Conservation (phyloP, 1,140 invertebrate genomes). For the Galendromus occidentalis region DNA sequence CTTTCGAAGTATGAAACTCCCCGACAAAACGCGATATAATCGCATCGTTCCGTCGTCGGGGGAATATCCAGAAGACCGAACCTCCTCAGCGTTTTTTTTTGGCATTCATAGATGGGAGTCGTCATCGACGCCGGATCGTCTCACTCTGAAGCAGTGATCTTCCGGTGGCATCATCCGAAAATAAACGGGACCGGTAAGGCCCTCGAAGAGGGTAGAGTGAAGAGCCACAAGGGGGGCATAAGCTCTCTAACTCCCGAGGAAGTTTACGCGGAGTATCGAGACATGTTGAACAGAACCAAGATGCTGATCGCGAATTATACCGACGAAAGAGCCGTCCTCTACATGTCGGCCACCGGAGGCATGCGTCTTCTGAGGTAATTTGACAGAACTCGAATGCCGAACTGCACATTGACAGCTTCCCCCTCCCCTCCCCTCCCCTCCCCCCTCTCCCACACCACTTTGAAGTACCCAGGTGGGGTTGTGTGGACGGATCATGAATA, state of each 20-base stretch:
- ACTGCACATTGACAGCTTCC: too few species aligned
- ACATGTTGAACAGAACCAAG: slow-evolving; percentile 20
- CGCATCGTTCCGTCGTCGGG: background rate
- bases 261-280: slow-evolving; percentile 16
- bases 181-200: slow-evolving; percentile 31
- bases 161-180: slow-evolving; percentile 32
- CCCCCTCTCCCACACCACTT: background rate
- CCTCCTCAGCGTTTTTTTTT: background rate
- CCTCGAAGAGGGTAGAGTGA: slow-evolving; percentile 22
- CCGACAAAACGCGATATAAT: too few species aligned
- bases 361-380: slow-evolving; percentile 34
- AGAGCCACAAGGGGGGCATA: too few species aligned
- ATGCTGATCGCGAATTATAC: slow-evolving; percentile 25
- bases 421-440: too few species aligned
- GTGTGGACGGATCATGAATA: too few species aligned
- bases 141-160: slow-evolving; percentile 32
- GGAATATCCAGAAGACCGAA: background rate
- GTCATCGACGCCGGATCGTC: slow-evolving; percentile 37
- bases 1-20: background rate
- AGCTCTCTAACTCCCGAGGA: too few species aligned
- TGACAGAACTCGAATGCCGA: too few species aligned
- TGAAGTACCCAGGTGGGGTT: too few species aligned
- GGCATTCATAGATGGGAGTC: slow-evolving; percentile 31
- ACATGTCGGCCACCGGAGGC: slow-evolving; percentile 36
- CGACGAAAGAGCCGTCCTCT: slow-evolving; percentile 26